phyloP scores from a whole-genome alignment of 2,888 invertebrate genomes.

The Parelbella ahira region DNA sequence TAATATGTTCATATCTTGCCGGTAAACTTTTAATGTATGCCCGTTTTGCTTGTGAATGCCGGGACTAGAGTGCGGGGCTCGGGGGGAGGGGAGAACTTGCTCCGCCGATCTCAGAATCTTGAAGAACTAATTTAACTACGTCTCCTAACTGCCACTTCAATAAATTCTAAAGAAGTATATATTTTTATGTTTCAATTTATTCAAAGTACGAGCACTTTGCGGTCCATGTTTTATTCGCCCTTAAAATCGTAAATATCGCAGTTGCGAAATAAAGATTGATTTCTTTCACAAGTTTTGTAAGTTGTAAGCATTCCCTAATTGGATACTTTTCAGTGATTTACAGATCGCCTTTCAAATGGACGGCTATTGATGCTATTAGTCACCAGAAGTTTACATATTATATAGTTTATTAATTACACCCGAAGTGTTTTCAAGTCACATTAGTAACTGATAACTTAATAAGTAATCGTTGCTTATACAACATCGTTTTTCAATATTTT shows the following conservation, averaged over 20 bases:
- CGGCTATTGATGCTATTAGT: no score
- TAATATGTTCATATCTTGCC: conserved; percentile 33
- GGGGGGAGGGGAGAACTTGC: conserved; percentile 52
- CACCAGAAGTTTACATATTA: no score
- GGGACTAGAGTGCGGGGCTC: conserved; percentile 27
- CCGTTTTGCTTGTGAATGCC: conserved; percentile 56
- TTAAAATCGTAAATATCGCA: conserved; percentile 15
- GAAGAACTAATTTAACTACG: conserved; percentile 77
- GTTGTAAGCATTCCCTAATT: conserved; percentile 10
- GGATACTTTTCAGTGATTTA: no score
- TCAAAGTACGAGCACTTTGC: conserved; percentile 22
- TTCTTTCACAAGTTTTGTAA: conserved; percentile 17
- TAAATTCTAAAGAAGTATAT: conserved; percentile 61
- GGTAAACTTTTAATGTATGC: conserved; percentile 76
- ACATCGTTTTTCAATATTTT: no score
- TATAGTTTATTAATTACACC: no score
- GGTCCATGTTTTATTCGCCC: conserved; percentile 12
- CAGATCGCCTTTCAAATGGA: no score
- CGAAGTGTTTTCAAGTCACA: no score
- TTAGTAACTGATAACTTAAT: no score
- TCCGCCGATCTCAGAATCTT: conserved; percentile 71
- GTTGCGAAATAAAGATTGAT: conserved; percentile 15
- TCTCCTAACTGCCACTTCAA: conserved; percentile 69
- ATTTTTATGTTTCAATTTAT: conserved; percentile 33
- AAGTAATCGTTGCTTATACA: no score